Evolutionary conservation across 30 jellyfish, hydroid and myxozoan species (phyloP), one percentile per base, ranked within the genome.

Genomic region (Aurelia coerulea): DNA sequence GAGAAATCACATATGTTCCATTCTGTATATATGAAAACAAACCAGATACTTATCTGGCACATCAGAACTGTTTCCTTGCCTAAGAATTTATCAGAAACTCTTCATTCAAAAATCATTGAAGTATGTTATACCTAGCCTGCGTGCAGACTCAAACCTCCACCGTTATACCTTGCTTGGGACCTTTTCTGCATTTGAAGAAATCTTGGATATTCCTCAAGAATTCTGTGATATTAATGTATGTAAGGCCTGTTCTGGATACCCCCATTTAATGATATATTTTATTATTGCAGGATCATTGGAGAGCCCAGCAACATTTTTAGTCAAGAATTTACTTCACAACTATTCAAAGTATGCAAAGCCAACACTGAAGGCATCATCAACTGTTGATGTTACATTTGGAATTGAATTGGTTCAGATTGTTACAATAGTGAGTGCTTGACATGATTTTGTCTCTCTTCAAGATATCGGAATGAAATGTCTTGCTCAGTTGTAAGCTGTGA

Each of bases 341-440:
- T 62, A 72, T 39, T 73, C 84, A 1, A 83, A 72, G 41, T 83
- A 53, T 37, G 84, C 92, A n/a, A 70, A 75, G 50, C 92, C 92
- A 29, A 68, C 81, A 56, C 34, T 68, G 39, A 83, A 83, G 41
- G 71, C 81, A 4, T 69, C 92, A 3, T 42, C 35, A 11, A n/a
- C 92, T n/a, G 84, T 83, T 17, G 50, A 69, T 10, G 34, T 83
- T 50, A 68, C 13, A 53, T 83, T 83, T 71, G 92, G 92, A 10
- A 79, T 60, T 7, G 92, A 83, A 53, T 6, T 83, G 62, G 92
- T 83, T 2, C 92, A 83, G 62, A 58, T 83, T 29, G 70, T 68
- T 19, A 23, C 82, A 0, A 32, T 83, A 23, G 92, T 83, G 73
- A 83, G 92, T 53, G 34, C 35, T 58, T 53, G 53, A 12, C 13